These are phyloP conservation scores for Leptobrachium ailaonicum DNA, from an alignment of 2,113 vertebrate genomes.

Conservation along the genomic window DNA sequence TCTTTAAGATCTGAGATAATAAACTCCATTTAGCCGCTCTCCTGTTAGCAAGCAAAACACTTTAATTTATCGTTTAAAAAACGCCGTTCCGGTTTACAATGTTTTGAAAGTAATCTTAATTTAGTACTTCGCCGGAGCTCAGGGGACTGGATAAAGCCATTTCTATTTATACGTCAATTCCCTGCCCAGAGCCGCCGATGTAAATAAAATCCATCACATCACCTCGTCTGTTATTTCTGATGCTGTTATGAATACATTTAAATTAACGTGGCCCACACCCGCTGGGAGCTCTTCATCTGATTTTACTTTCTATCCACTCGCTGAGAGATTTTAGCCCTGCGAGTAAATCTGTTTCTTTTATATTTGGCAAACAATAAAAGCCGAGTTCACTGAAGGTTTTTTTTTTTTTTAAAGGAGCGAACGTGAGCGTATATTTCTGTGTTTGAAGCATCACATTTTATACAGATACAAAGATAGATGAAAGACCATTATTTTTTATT, in stretches of 20 bases:
- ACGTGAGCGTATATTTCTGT: too few relatives aligned
- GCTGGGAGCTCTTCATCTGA: not conserved
- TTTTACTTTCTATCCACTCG: not conserved
- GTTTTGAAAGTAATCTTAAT: not conserved
- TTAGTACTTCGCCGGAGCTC: not conserved
- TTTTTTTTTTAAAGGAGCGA: too few relatives aligned
- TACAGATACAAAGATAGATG: too few relatives aligned
- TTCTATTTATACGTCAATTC: conserved; percentile 2
- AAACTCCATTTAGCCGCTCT: too few relatives aligned
- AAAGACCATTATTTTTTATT: too few relatives aligned
- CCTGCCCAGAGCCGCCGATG: too few relatives aligned
- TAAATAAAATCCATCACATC: not conserved
- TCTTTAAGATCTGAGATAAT: too few relatives aligned
- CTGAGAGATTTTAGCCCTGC: not conserved
- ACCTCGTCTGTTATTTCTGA: conserved; percentile 1
- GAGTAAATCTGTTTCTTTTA: too few relatives aligned
- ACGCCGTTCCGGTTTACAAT: not conserved
- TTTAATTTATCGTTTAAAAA: not conserved
- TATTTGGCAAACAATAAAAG: too few relatives aligned
- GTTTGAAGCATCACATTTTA: too few relatives aligned
- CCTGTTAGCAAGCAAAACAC: too few relatives aligned
- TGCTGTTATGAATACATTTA: conserved; percentile 3
- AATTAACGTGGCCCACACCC: not conserved
- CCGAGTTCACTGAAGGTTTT: too few relatives aligned
- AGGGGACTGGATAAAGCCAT: not conserved